Evolutionary conservation across 2,113 vertebrate genomes (phyloP).

Genomic region (Burhinus oedicnemus): DNA sequence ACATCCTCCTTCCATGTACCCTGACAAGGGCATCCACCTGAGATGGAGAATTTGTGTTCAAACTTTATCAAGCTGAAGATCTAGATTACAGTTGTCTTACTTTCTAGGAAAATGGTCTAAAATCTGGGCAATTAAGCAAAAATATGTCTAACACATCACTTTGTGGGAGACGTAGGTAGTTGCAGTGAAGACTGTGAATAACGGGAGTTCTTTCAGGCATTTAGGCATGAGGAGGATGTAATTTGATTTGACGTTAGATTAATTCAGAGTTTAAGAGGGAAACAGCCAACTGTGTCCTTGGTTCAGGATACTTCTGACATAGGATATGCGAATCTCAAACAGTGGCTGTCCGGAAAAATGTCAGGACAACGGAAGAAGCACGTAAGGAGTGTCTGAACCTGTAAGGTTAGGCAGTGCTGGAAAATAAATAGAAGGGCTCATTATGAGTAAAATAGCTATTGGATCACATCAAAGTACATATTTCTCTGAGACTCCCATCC

Average conservation of each 20-base stretch:
- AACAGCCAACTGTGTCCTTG: neutral
- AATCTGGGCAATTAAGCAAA: neutral
- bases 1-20: neutral
- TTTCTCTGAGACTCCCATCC: neutral
- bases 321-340: neutral
- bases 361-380: rapidly evolving
- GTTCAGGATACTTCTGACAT: neutral
- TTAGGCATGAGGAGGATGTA: neutral
- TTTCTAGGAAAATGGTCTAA: neutral
- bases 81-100: neutral
- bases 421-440: neutral
- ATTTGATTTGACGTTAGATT: neutral
- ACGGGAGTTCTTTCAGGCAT: neutral
- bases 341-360: neutral
- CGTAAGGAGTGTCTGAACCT: neutral
- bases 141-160: neutral
- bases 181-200: neutral
- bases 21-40: neutral
- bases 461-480: neutral
- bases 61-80: neutral
- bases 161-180: neutral
- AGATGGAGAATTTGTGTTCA: neutral
- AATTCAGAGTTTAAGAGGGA: neutral
- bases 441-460: neutral
- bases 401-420: neutral